Percentiles rank a stretch among this genome's conserved stretches.
Conservation (phyloP, 2,113 vertebrate species). For the Smithornis capensis region DNA sequence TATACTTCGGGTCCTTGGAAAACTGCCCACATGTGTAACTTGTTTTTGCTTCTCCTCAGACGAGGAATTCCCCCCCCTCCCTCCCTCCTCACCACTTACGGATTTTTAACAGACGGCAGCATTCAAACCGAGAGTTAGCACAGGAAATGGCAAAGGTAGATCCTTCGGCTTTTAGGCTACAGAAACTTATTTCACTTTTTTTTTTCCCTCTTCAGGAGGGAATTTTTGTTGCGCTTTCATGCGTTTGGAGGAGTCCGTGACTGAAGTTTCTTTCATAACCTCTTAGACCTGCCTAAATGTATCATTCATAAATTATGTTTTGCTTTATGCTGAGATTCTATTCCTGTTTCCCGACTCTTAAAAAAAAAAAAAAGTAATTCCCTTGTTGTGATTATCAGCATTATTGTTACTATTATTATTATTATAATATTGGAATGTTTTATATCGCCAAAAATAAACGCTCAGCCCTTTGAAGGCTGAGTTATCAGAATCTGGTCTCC, state of each 20-base stretch:
- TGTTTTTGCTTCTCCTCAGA: conserved; percentile 58
- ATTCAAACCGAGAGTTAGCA: conserved; percentile 37
- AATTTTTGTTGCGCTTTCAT: background rate
- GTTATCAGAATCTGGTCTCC: background rate
- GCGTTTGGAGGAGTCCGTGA: background rate
- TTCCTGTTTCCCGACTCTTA: background rate
- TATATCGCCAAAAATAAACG: background rate
- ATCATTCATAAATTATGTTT: background rate
- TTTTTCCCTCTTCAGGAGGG: background rate
- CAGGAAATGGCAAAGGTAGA: conserved; percentile 61
- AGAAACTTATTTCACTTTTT: background rate
- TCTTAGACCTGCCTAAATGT: background rate
- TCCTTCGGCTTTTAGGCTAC: conserved; percentile 15
- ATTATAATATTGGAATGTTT: background rate
- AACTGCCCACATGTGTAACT: conserved; percentile 54
- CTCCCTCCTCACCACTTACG: background rate
- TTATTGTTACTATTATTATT: background rate
- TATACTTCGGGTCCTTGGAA: conserved; percentile 22
- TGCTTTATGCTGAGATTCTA: background rate
- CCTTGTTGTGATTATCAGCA: background rate
- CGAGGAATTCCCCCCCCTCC: background rate
- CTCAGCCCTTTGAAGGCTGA: background rate
- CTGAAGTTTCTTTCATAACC: conserved; percentile 39
- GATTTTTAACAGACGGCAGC: conserved; percentile 53
- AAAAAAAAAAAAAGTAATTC: background rate